Percentiles rank a stretch among this genome's conserved stretches.
Evolutionary conservation across 2,888 invertebrate species (phyloP).

Genomic region (Plagodis dolabraria): DNA sequence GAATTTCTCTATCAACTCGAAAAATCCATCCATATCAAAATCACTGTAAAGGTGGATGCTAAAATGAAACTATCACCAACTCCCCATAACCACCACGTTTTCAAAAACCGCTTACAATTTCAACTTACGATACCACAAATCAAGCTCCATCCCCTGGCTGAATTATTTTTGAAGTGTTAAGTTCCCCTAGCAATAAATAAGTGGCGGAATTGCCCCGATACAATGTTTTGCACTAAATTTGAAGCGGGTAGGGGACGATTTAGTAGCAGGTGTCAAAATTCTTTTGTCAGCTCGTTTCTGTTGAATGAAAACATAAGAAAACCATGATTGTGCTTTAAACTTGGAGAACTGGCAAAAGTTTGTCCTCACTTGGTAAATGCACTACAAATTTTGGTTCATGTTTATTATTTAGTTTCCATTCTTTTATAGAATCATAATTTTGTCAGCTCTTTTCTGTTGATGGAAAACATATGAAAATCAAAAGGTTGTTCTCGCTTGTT

Average conservation of each 20-base stretch:
- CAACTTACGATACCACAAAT: slow-evolving; percentile 30
- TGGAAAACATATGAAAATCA: too few species aligned
- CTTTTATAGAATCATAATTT: too few species aligned
- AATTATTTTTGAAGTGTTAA: slow-evolving; percentile 73
- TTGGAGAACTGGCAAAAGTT: too few species aligned
- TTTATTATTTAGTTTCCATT: too few species aligned
- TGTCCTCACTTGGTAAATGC: too few species aligned
- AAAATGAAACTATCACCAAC: slow-evolving; percentile 7
- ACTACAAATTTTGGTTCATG: too few species aligned
- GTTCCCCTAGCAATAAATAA: slow-evolving; percentile 61
- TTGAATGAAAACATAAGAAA: slow-evolving; percentile 12
- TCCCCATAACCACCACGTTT: slow-evolving; percentile 7
- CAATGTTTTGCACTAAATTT: slow-evolving; percentile 34
- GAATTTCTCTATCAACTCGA: too few species aligned
- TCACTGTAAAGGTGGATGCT: too few species aligned
- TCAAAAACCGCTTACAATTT: slow-evolving; percentile 21
- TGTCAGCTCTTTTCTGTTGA: too few species aligned
- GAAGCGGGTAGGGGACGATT: slow-evolving; percentile 15
- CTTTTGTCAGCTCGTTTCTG: slow-evolving; percentile 33
- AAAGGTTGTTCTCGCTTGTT: too few species aligned
- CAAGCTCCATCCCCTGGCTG: slow-evolving; percentile 32
- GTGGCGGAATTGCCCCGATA: slow-evolving; percentile 38
- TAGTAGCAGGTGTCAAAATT: slow-evolving; percentile 32
- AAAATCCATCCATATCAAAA: too few species aligned
- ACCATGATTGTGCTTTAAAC: slow-evolving; percentile 12